Evolutionary conservation across 2,888 invertebrate genomes (phyloP), one percentile per base, ranked within the genome.

Genomic region (Pterostichus madidus): DNA sequence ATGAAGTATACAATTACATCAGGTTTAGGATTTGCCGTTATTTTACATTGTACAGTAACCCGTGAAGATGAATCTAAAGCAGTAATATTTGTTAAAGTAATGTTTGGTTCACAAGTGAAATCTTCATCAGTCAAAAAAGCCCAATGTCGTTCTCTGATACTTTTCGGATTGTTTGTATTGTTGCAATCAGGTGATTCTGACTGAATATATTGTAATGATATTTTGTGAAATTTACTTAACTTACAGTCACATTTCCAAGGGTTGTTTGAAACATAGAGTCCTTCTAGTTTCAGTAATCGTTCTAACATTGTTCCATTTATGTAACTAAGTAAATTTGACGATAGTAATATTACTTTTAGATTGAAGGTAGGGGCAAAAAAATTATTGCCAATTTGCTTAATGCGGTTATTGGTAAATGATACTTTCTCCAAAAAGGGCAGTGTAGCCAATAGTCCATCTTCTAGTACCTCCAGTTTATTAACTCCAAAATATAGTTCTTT

Each of bases 171-270:
- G 8, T n/a, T n/a, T 0, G n/a, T 49, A n/a, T 49, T 49, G 32
- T 64, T 8, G 8, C 17, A 17, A 8, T 15, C 5, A 5, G 39
- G 39, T 7, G 39, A 2, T 39, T 1, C 8, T 39, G 39, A 6
- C 5, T 1, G 39, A 39, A 39, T 39, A 0, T 31, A 39, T 8
- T 39, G 1, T 8, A 39, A 39, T 7, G 39, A 39, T 5, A 39
- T 39, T 7, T 39, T 39, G 5, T 39, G 39, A 8, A 39, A 39
- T 0, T 5, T 39, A 3, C 39, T 1, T 8, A 39, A 39, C 5
- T 39, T 39, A 6, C 64, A 64, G 35, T 64, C 39, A 2, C 64
- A 64, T 35, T 64, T 64, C 64, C 64, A 64, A 13, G 64, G 64
- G 7, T 64, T 64, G 0, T 64, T 11, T 10, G 5, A 11, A 1